These are phyloP conservation scores for Mixornis gularis DNA, from an alignment of 2,113 vertebrate species.

Conservation along the genomic window DNA sequence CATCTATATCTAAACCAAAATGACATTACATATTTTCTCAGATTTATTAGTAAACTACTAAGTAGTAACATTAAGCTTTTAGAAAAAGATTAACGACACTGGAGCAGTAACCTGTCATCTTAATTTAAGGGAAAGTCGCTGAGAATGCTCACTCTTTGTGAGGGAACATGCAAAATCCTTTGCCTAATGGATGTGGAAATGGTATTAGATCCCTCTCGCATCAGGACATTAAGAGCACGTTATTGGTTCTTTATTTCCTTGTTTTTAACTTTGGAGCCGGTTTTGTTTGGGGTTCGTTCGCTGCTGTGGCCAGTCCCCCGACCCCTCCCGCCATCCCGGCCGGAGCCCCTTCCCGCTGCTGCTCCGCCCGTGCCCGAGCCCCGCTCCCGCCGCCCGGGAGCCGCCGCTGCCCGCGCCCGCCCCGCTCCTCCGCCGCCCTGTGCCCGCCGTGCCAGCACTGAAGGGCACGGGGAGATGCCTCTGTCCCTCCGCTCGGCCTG, in stretches of 20 bases:
- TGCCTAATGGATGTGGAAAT: constrained; percentile 64
- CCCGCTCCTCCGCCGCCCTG: background rate
- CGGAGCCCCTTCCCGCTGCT: rapidly evolving
- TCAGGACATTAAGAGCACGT: background rate
- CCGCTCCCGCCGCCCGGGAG: background rate
- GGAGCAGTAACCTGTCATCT: constrained; percentile 65
- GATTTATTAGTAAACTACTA: constrained; percentile 78
- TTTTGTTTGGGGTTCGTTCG: background rate
- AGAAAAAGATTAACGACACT: constrained; percentile 73
- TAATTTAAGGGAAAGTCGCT: constrained; percentile 70
- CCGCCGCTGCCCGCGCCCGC: background rate
- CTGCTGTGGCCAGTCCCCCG: rapidly evolving
- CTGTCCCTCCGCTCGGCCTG: background rate
- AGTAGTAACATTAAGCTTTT: constrained; percentile 77
- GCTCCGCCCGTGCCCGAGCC: background rate
- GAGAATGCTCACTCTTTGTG: constrained; percentile 68
- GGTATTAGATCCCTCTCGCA: constrained; percentile 3
- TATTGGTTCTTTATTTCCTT: constrained; percentile 2
- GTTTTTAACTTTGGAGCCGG: background rate
- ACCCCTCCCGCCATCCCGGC: rapidly evolving
- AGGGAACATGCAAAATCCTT: constrained; percentile 50
- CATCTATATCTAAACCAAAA: constrained; percentile 66
- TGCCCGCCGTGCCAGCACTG: background rate
- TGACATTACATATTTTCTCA: constrained; percentile 66
- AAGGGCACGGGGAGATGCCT: background rate